phyloP scores from a whole-genome alignment of 2,797 vertebrate species.

The Botia almorhae region DNA sequence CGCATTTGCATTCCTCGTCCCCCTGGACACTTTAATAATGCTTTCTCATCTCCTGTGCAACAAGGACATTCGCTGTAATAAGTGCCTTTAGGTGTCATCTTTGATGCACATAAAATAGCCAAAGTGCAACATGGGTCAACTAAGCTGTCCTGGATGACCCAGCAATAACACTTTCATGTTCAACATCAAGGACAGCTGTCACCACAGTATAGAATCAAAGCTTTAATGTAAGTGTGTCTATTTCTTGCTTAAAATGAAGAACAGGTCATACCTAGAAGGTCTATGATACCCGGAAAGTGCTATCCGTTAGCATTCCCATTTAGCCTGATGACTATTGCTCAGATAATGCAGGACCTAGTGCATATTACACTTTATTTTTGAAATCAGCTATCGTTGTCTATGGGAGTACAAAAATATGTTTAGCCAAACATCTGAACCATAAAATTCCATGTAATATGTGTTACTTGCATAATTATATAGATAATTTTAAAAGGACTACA shows the following conservation, averaged over 20 bases:
- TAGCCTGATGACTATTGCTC: neutral
- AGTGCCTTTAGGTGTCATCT: slow-evolving; percentile 35
- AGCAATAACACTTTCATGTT: slow-evolving; percentile 22
- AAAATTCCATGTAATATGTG: too few relatives aligned
- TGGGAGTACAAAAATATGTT: too few relatives aligned
- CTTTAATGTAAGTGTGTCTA: neutral
- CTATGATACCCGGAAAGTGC: neutral
- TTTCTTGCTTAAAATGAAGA: slow-evolving; percentile 1
- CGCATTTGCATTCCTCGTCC: neutral
- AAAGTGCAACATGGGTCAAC: neutral
- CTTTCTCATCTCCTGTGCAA: slow-evolving; percentile 20
- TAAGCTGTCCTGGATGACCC: neutral
- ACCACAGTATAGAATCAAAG: slow-evolving; percentile 22
- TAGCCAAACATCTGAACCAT: too few relatives aligned
- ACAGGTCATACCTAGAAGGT: neutral
- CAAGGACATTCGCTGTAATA: slow-evolving; percentile 32
- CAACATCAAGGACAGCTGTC: slow-evolving; percentile 19
- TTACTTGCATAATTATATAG: too few relatives aligned
- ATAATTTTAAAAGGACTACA: too few relatives aligned
- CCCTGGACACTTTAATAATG: slow-evolving; percentile 17
- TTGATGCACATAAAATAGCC: neutral
- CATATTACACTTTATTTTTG: neutral
- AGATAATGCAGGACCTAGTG: neutral
- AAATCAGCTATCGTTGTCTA: too few relatives aligned
- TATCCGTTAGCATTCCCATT: neutral